Evolutionary conservation across 2,113 vertebrate genomes (phyloP).

Genomic region (Triplophysa rosa): DNA sequence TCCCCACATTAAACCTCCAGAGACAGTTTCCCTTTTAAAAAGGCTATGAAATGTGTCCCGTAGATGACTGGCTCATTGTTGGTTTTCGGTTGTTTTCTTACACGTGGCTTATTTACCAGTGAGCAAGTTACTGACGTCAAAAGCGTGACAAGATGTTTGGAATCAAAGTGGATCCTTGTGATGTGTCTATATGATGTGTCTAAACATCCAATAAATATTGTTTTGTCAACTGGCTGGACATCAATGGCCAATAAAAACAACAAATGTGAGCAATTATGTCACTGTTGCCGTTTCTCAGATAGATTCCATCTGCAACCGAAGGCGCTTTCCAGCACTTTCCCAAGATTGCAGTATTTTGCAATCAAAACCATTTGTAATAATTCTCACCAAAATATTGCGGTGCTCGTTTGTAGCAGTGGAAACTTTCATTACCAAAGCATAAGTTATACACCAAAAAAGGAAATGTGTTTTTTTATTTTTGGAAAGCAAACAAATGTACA

Average conservation of each 20-base stretch:
- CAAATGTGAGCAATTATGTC: slow-evolving; percentile 58
- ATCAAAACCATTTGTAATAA: slow-evolving; percentile 7
- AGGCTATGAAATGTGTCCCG: slow-evolving; percentile 53
- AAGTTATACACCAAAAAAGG: neutral
- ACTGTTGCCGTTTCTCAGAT: slow-evolving; percentile 64
- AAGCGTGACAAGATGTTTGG: slow-evolving; percentile 67
- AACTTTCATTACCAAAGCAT: neutral
- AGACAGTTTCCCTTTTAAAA: slow-evolving; percentile 58
- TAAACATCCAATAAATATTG: slow-evolving; percentile 77
- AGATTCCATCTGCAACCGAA: slow-evolving; percentile 37
- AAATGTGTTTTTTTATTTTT: slow-evolving; percentile 14
- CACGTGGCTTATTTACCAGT: slow-evolving; percentile 46
- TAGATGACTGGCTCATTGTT: slow-evolving; percentile 58
- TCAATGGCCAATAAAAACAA: slow-evolving; percentile 34
- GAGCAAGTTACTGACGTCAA: slow-evolving; percentile 66
- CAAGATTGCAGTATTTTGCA: slow-evolving; percentile 14
- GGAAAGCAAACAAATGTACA: neutral
- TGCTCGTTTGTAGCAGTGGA: neutral
- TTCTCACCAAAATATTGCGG: neutral
- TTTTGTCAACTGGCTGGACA: slow-evolving; percentile 66
- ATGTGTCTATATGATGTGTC: slow-evolving; percentile 70
- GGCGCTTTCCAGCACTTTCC: slow-evolving; percentile 19
- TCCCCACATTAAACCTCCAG: slow-evolving; percentile 68
- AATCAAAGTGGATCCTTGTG: slow-evolving; percentile 71
- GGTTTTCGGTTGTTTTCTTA: slow-evolving; percentile 32